Base-by-base conservation (phyloP, 1,140 invertebrate genomes). In the Drosophila novamexicana region DNA sequence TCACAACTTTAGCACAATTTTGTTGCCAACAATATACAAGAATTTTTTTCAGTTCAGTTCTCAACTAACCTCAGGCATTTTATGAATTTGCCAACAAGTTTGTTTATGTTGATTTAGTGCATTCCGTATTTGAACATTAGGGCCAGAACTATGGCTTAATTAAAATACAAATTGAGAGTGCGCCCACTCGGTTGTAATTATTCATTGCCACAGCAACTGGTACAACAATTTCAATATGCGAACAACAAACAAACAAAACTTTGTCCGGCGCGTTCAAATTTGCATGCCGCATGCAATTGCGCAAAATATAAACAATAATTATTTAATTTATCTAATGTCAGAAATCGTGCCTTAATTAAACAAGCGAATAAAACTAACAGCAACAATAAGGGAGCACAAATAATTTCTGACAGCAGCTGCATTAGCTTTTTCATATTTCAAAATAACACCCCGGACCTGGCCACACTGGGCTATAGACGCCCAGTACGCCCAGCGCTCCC, bases 321-420 rank as follows among this genome's bases (percentile, higher is more conserved):
- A 86, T 72, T 59, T 71, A 67, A 81, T 79, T 70, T 77, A 72
- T 85, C 75, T 86, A 81, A 86, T 81, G 82, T 64, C 70, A 47
- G 29, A 66, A 85, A 81, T 75, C 66, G 22, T 52, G 49, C 42
- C 58, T 72, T 81, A 86, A 81, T 85, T 78, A 79, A 70, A 70
- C 57, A 45, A 54, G 53, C 56, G n/a, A 36, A 47, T 59, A 59
- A 59, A 59, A 59, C 42, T 40, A 66, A 63, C 34, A 69, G 58
- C 45, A 67, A 77, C 62, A 63, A 63, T 16, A 39, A 7, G n/a
- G 8, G 32, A 36, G 34, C 14, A 36, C 34, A 59, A 40, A 58
- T 39, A 69, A 61, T 61, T 52, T 61, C 44, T 44, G 47, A 40
- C 70, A 66, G 44, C 77, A 81, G 78, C 77, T 81, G 81, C 65